These are phyloP conservation scores for Caenorhabditis brenneri DNA, from an alignment of 1,140 invertebrate genomes.

Conservation along the genomic window DNA sequence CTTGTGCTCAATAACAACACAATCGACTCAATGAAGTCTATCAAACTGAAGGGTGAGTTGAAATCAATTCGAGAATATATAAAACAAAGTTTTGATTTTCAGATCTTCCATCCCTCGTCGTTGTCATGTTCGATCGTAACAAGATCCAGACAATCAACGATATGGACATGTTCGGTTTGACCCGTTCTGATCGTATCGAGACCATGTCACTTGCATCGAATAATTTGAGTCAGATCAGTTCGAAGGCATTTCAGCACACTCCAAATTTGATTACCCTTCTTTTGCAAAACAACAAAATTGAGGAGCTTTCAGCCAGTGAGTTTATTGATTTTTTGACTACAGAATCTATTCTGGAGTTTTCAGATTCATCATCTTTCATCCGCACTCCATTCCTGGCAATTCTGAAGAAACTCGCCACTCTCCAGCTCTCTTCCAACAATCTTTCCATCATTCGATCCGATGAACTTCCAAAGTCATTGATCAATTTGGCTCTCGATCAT, in stretches of 20 bases:
- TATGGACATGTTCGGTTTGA: slow-evolving; percentile 56
- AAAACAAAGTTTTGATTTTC: too few relatives aligned
- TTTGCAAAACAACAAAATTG: slow-evolving; percentile 13
- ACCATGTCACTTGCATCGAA: slow-evolving; percentile 63
- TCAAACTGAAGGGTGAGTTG: slow-evolving; percentile 54
- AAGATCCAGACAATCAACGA: slow-evolving; percentile 55
- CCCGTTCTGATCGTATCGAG: slow-evolving; percentile 54
- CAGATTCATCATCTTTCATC: not conserved
- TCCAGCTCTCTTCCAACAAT: slow-evolving; percentile 60
- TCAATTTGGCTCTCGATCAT: slow-evolving; percentile 57
- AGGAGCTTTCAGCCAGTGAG: not conserved
- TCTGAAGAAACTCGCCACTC: slow-evolving; percentile 54
- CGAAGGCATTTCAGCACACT: slow-evolving; percentile 46
- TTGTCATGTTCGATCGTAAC: slow-evolving; percentile 62
- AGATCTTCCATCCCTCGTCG: slow-evolving; percentile 54
- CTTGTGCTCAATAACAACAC: slow-evolving; percentile 67
- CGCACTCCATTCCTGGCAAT: slow-evolving; percentile 54
- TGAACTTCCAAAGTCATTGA: slow-evolving; percentile 59
- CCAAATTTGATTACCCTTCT: slow-evolving; percentile 53
- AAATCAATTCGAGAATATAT: too few relatives aligned
- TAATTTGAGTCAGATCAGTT: slow-evolving; percentile 59
- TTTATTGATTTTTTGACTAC: not conserved
- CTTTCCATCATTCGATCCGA: slow-evolving; percentile 58
- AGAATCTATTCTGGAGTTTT: not conserved
- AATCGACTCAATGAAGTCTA: slow-evolving; percentile 58